Evolutionary conservation across 2,888 invertebrate species (phyloP), one percentile per base, ranked within the genome.

Genomic region (Heliconius charithonia): DNA sequence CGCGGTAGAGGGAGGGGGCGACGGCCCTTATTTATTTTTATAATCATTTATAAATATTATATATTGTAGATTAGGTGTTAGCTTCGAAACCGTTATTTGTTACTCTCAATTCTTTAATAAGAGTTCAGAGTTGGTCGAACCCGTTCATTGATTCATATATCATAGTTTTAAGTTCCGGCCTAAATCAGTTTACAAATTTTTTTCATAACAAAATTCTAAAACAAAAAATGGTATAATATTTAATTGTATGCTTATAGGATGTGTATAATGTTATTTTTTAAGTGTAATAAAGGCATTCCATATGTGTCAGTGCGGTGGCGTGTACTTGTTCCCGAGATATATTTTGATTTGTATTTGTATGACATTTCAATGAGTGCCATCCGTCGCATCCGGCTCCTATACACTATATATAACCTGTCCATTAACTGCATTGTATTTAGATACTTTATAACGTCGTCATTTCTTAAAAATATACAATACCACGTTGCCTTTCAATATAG

Each of bases 401-500:
- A 79, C 79, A 76, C 56, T 77, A 81, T 80, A 80, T 51, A 51
- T 51, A 51, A 51, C 51, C 77, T 72, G 75, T 67, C 73, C 41
- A 84, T 79, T 83, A 59, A 83, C 85, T 83, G 82, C 86, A 29
- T 29, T 86, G 86, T 87, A 86, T 88, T 85, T 83, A 86, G 82
- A 84, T 86, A 27, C 85, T 86, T 75, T 86, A 86, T 89, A 89
- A 88, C 89, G 90, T 90, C 90, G 89, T 90, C 87, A 88, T 89
- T 89, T 89, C 90, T n/a, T 90, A 72, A 89, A 91, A 92, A 90
- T 92, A 92, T 91, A 93, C 92, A 92, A 93, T 93, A 95, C 95
- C 95, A 92, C 90, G 95, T 95, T 95, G 95, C 95, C 95, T 95
- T 92, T 95, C 93, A 92, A 91, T 93, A 89, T 94, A 94, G 92